Evolutionary conservation across 2,113 vertebrate species (phyloP).

Genomic region (Burhinus oedicnemus): DNA sequence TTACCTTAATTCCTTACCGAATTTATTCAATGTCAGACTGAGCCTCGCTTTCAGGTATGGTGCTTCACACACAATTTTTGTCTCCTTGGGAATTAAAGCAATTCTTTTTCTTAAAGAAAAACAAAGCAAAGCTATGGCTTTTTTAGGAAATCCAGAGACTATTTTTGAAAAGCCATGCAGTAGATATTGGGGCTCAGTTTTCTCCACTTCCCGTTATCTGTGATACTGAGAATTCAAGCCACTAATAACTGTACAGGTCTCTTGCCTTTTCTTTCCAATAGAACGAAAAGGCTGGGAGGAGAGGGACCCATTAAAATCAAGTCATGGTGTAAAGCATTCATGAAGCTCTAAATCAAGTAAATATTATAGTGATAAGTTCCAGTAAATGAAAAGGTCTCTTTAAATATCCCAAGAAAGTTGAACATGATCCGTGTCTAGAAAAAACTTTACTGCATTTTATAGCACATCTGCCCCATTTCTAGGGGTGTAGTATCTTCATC

Average conservation of each 20-base stretch:
- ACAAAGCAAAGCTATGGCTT: not conserved
- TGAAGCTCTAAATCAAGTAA: not conserved
- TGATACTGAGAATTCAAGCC: not conserved
- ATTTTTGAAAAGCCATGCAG: not conserved
- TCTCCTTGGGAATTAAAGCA: not conserved
- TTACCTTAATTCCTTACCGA: not conserved
- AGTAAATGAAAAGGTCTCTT: not conserved
- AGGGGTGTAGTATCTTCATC: not conserved
- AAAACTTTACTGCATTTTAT: not conserved
- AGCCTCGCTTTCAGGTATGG: not conserved
- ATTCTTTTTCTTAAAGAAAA: not conserved
- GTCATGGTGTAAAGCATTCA: not conserved
- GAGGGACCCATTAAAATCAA: not conserved
- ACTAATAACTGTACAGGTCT: not conserved
- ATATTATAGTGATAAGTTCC: not conserved
- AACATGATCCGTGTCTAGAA: not conserved
- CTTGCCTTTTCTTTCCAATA: not conserved
- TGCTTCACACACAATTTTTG: not conserved
- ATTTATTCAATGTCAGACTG: slow-evolving; percentile 2
- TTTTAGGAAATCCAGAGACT: not conserved
- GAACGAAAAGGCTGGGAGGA: not conserved
- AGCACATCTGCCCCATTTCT: not conserved
- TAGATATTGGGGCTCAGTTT: not conserved
- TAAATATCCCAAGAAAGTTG: not conserved
- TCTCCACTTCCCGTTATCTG: not conserved